These are phyloP conservation scores for Chrysolina americana DNA, from an alignment of 2,888 invertebrate species.

Conservation along the genomic window DNA sequence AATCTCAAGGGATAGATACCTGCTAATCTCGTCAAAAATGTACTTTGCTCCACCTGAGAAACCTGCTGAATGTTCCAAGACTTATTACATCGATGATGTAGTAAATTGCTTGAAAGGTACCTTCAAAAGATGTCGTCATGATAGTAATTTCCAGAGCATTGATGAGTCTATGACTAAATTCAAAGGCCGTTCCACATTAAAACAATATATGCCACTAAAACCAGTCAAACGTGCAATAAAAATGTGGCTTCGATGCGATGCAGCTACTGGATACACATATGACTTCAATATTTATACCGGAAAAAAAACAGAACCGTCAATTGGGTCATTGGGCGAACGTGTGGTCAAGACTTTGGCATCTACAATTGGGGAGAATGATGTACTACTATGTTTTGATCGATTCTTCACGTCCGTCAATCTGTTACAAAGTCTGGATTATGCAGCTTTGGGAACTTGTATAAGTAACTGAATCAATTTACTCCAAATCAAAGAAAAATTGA, in stretches of 20 bases:
- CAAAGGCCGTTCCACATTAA: constrained; percentile 1
- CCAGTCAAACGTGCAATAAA: too few relatives aligned
- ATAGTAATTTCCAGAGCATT: constrained; percentile 23
- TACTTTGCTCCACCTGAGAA: constrained; percentile 25
- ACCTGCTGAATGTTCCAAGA: not conserved
- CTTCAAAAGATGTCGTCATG: constrained; percentile 7
- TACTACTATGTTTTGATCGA: constrained; percentile 16
- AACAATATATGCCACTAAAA: too few relatives aligned
- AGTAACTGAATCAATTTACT: too few relatives aligned
- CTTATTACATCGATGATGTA: constrained; percentile 26
- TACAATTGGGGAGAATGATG: constrained; percentile 7
- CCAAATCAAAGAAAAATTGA: not conserved
- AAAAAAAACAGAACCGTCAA: constrained; percentile 30
- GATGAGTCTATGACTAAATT: constrained; percentile 16
- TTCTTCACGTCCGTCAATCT: constrained; percentile 23
- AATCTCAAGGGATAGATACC: constrained; percentile 5
- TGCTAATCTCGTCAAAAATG: constrained; percentile 18
- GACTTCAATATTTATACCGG: constrained; percentile 44
- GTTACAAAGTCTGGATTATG: not conserved
- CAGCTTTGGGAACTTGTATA: too few relatives aligned
- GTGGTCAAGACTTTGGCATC: constrained; percentile 25
- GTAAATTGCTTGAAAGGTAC: constrained; percentile 13
- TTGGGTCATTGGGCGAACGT: constrained; percentile 28
- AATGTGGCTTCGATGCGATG: too few relatives aligned
- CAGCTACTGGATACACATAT: constrained; percentile 40